phyloP scores from a whole-genome alignment of 2,888 invertebrate genomes.

The Xestia rhomboidea region DNA sequence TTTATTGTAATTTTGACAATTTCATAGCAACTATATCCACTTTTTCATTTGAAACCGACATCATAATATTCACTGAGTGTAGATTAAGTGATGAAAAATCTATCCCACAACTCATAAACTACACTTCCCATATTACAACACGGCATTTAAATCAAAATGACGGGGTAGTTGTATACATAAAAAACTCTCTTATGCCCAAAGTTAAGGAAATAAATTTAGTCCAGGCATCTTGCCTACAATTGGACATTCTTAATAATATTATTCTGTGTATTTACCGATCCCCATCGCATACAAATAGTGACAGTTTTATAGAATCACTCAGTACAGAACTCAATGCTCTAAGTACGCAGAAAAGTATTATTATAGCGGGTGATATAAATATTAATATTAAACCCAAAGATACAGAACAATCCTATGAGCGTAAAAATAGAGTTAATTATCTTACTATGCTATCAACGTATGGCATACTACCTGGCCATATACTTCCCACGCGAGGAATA shows the following conservation, averaged over 20 bases:
- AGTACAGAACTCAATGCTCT: too few relatives aligned
- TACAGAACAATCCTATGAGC: not conserved
- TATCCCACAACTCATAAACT: constrained; percentile 1
- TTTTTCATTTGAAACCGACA: not conserved
- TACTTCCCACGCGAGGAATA: not conserved
- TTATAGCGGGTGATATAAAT: not conserved
- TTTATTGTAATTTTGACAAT: not conserved
- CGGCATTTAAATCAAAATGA: too few relatives aligned
- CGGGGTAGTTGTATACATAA: not conserved
- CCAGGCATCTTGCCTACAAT: not conserved
- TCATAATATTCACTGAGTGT: not conserved
- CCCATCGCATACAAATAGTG: too few relatives aligned
- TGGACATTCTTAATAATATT: not conserved
- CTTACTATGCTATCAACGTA: not conserved
- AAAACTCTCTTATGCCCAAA: not conserved
- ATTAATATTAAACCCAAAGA: not conserved
- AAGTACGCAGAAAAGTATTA: too few relatives aligned
- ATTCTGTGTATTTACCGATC: too few relatives aligned
- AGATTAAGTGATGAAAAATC: not conserved
- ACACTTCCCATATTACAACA: not conserved
- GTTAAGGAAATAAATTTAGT: not conserved
- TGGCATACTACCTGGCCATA: constrained; percentile 1
- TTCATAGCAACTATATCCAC: not conserved
- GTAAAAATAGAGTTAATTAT: not conserved
- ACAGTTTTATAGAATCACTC: too few relatives aligned